Evolutionary conservation across 2,888 invertebrate genomes (phyloP).

Genomic region (Notocelia uddmanniana): DNA sequence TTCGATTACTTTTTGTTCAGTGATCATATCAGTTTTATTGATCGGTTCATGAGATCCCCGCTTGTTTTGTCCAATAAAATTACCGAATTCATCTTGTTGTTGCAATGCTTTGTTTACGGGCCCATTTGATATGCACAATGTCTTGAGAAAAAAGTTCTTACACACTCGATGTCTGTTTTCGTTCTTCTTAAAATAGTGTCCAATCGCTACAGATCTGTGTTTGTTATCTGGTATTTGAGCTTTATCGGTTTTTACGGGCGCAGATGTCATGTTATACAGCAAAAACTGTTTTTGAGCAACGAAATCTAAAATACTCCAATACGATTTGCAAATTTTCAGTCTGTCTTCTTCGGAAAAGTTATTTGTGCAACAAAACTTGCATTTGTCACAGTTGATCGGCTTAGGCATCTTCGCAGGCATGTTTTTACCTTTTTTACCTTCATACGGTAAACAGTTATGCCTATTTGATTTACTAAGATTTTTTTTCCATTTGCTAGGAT

Average conservation of each 20-base stretch:
- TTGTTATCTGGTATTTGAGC: slow-evolving; percentile 30
- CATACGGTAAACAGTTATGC: slow-evolving; percentile 35
- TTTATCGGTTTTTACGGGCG: slow-evolving; percentile 27
- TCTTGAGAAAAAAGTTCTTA: slow-evolving; percentile 46
- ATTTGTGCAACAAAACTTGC: slow-evolving; percentile 34
- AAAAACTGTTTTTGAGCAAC: slow-evolving; percentile 39
- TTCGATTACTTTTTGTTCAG: slow-evolving; percentile 28
- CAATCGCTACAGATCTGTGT: slow-evolving; percentile 32
- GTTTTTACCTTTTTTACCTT: slow-evolving; percentile 10
- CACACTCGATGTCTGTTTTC: slow-evolving; percentile 28
- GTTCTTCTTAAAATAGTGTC: slow-evolving; percentile 41
- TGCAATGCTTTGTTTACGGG: slow-evolving; percentile 41
- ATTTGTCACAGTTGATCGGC: slow-evolving; percentile 31
- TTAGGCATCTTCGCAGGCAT: slow-evolving; percentile 21
- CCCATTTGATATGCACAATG: slow-evolving; percentile 47
- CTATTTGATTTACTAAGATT: slow-evolving; percentile 24
- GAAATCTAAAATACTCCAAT: slow-evolving; percentile 31
- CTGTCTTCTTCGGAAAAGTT: slow-evolving; percentile 28
- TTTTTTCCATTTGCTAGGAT: slow-evolving; percentile 29
- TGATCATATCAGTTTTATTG: slow-evolving; percentile 25
- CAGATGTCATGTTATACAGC: slow-evolving; percentile 5
- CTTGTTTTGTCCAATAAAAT: slow-evolving; percentile 24
- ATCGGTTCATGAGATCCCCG: slow-evolving; percentile 15
- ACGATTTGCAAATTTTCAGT: slow-evolving; percentile 18
- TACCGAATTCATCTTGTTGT: slow-evolving; percentile 37